Conservation (phyloP, 2,797 vertebrate genomes). For the Neosalanx taihuensis region DNA sequence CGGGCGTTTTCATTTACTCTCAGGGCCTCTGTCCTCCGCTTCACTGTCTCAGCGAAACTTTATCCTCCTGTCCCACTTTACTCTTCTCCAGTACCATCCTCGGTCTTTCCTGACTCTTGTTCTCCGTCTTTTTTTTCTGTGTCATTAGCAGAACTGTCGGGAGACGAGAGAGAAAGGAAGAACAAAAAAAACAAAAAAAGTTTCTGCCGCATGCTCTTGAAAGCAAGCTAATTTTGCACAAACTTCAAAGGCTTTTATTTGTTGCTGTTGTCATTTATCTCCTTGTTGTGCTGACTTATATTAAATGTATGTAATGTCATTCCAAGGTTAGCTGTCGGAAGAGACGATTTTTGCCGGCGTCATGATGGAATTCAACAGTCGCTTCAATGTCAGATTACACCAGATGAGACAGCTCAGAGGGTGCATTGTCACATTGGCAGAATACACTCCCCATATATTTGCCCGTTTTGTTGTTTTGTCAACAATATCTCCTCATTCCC, state of each 20-base stretch:
- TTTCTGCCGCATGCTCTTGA: not conserved
- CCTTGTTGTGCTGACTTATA: constrained; percentile 1
- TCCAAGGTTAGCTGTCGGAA: not conserved
- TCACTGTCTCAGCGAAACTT: constrained; percentile 62
- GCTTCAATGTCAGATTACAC: not conserved
- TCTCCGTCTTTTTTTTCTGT: constrained; percentile 13
- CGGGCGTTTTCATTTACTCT: constrained; percentile 73
- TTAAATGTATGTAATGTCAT: not conserved
- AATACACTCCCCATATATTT: not conserved
- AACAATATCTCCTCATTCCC: constrained; percentile 37
- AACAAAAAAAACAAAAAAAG: not conserved
- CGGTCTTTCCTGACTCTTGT: constrained; percentile 2
- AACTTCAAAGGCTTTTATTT: constrained; percentile 3
- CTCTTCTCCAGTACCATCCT: constrained; percentile 33
- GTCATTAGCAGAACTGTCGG: constrained; percentile 7
- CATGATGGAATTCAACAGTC: not conserved
- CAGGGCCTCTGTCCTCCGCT: constrained; percentile 55
- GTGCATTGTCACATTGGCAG: not conserved
- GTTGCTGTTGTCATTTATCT: not conserved
- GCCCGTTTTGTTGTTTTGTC: constrained; percentile 12
- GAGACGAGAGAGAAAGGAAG: not conserved
- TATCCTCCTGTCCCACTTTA: constrained; percentile 32
- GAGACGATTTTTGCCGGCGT: not conserved
- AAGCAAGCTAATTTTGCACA: not conserved
- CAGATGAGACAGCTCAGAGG: not conserved